Base-by-base conservation (phyloP, 2,888 invertebrate species). In the Sinodicranocentrus sp. region DNA sequence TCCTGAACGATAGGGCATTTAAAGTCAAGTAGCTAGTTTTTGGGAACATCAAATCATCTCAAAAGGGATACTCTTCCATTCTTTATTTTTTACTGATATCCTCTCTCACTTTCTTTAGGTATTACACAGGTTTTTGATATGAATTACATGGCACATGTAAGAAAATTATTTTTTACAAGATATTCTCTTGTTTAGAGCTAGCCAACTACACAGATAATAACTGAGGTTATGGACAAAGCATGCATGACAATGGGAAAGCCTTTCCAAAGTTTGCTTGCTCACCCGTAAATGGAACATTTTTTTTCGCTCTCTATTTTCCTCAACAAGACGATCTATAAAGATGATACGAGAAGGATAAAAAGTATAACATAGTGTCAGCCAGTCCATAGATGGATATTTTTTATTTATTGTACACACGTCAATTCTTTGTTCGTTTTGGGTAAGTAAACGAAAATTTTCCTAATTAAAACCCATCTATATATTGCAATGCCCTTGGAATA, bases 201-300 rank as follows among this genome's bases (percentile, higher is more conserved):
- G 33, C 33, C 33, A 48, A 48, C 48, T 33, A 48, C 48, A 48
- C 13, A n/a, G 48, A 48, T 63, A 63, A 63, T 63, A 70, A 70
- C 26, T 21, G 48, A 70, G 28, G 48, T 52, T 52, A 70, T 48
- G 44, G 70, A 70, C 70, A 70, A 67, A 57, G 57, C 71, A 71
- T 59, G 78, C 78, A 78, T 78, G 63, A 78, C 54, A 78, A 52
- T 33, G 71, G 71, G 78, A 70, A 79, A 59, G 52, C 78, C 78
- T 79, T 79, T 79, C 71, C 71, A 71, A 52, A 26, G 63, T 79
- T 39, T 63, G 48, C 21, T 61, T 33, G 23, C 63, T 79, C 63
- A 70, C 28, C 44, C 78, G 52, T 44, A 33, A 71, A 61, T 48
- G 54, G 21, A 21, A 63, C 57, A 71, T 21, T 54, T 54, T 71